phyloP scores from a whole-genome alignment of 2,888 invertebrate species.

The Cremastinae sp. region DNA sequence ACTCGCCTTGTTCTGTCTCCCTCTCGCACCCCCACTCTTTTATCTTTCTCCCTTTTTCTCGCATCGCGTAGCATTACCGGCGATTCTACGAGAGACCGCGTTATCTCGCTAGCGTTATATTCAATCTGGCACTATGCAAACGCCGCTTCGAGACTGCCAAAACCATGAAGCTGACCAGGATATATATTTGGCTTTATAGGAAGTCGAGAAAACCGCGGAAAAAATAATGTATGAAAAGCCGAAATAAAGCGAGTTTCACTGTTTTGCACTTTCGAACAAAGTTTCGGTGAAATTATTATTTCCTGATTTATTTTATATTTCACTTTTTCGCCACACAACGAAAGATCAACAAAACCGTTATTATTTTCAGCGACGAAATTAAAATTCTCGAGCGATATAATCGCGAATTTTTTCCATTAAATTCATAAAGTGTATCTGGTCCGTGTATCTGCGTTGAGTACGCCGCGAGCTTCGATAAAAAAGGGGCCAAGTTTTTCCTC shows the following conservation, averaged over 20 bases:
- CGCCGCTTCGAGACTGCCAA: constrained; percentile 56
- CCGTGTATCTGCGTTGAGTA: not conserved
- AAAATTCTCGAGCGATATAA: not conserved
- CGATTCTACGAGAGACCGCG: constrained; percentile 22
- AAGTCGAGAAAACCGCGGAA: constrained; percentile 8
- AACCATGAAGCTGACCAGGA: constrained; percentile 38
- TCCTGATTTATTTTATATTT: not conserved
- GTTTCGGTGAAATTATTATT: not conserved
- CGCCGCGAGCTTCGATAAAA: not conserved
- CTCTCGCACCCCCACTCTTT: constrained; percentile 11
- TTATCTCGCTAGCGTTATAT: constrained; percentile 60
- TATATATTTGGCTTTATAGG: constrained; percentile 39
- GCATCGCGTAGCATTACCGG: constrained; percentile 35
- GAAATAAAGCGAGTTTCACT: not conserved
- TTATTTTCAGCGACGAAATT: not conserved
- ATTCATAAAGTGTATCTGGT: not conserved
- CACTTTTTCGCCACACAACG: not conserved
- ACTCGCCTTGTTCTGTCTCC: constrained; percentile 22
- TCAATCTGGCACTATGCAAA: constrained; percentile 67
- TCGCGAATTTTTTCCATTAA: not conserved
- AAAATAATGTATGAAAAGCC: not conserved
- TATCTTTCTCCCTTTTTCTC: constrained; percentile 8
- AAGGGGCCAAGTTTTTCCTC: not conserved
- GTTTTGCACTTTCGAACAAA: not conserved
- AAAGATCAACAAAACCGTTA: not conserved